Evolutionary conservation across 2,888 invertebrate species (phyloP).

Genomic region (Troides oblongomaculatus): DNA sequence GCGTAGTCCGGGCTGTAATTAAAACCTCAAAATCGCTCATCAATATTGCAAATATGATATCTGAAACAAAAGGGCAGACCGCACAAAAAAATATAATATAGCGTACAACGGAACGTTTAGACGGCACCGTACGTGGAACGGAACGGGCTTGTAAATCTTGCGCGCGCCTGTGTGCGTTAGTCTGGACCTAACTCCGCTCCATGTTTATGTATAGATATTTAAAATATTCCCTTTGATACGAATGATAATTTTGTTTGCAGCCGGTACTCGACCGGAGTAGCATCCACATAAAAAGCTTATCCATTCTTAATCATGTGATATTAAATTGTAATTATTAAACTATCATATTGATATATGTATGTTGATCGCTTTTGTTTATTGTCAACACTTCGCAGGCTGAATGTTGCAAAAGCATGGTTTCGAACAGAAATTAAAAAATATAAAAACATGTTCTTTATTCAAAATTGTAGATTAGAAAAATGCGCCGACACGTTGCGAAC

Average conservation of each 20-base stretch:
- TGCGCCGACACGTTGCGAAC: conserved; percentile 41
- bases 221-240: conserved; percentile 80
- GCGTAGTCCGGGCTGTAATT: conserved; percentile 20
- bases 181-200: conserved; percentile 64
- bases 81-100: conserved; percentile 63
- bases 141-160: conserved; percentile 65
- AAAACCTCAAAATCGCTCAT: conserved; percentile 36
- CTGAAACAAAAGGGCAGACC: conserved; percentile 68
- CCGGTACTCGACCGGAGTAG: conserved; percentile 44
- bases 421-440: no score
- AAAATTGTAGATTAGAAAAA: conserved; percentile 3
- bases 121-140: conserved; percentile 57
- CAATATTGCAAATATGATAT: conserved; percentile 48
- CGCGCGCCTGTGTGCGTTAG: conserved; percentile 60
- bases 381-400: no score
- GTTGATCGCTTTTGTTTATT: no score
- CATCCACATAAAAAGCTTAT: conserved; percentile 54
- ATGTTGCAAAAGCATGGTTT: no score
- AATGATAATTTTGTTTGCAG: conserved; percentile 75
- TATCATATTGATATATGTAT: no score
- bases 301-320: neutral
- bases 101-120: conserved; percentile 68
- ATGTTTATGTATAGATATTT: conserved; percentile 73
- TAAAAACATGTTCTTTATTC: no score
- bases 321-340: no score